A percentile compares a stretch with the other conserved stretches of the same genome.
Conservation (phyloP, 2,113 vertebrate species). For the Anas platyrhynchos region DNA sequence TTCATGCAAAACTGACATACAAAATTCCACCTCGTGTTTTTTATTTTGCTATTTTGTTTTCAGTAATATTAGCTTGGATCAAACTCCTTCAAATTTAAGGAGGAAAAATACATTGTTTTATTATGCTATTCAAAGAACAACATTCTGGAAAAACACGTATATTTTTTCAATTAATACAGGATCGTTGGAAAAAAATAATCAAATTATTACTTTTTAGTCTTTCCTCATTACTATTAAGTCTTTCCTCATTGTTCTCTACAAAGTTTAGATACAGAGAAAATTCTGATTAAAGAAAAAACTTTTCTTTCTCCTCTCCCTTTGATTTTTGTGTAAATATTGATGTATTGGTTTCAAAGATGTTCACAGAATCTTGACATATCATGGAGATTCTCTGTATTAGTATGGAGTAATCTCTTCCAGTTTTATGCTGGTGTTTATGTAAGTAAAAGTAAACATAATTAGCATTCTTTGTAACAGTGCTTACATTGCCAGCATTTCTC, state of each 20-base stretch:
- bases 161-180: not conserved
- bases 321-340: not conserved
- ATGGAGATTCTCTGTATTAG: not conserved
- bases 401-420: not conserved
- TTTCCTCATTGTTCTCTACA: not conserved
- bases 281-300: not conserved
- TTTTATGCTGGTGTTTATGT: not conserved
- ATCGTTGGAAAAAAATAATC: not conserved
- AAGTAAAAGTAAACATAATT: not conserved
- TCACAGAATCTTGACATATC: not conserved
- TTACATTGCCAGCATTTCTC: not conserved
- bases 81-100: not conserved
- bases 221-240: not conserved
- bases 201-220: not conserved
- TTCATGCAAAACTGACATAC: not conserved
- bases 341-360: not conserved
- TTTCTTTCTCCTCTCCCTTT: rapidly evolving
- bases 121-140: not conserved
- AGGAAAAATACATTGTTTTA: not conserved
- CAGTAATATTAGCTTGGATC: not conserved
- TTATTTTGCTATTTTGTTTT: not conserved
- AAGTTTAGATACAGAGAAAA: not conserved
- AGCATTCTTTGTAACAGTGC: not conserved
- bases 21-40: not conserved
- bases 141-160: not conserved